phyloP scores from a whole-genome alignment of 1,140 invertebrate species.

The Oncopeltus fasciatus region DNA sequence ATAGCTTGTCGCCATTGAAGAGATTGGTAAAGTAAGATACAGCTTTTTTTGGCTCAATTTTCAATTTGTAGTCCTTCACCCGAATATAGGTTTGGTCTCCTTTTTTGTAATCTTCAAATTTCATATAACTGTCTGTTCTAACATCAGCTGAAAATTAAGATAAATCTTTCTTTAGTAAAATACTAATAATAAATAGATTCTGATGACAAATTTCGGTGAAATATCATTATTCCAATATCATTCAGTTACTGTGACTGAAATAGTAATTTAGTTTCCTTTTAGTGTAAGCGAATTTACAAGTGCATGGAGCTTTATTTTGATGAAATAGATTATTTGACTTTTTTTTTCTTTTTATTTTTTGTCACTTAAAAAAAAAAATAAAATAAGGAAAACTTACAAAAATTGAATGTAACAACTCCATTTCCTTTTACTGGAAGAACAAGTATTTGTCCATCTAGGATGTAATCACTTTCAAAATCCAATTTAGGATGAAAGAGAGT shows the following conservation, averaged over 20 bases:
- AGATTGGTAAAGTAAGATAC: slow-evolving; percentile 23
- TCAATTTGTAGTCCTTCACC: slow-evolving; percentile 18
- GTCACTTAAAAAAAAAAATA: too few species aligned
- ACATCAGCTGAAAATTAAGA: slow-evolving; percentile 23
- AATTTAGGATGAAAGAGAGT: not conserved
- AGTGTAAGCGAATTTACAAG: not conserved
- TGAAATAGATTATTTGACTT: too few species aligned
- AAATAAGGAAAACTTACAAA: slow-evolving; percentile 19
- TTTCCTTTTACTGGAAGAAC: slow-evolving; percentile 20
- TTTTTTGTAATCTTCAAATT: slow-evolving; percentile 13
- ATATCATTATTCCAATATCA: too few species aligned
- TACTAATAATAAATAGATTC: too few species aligned
- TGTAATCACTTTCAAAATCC: slow-evolving; percentile 18
- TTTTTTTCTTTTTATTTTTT: too few species aligned
- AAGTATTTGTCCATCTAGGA: slow-evolving; percentile 21
- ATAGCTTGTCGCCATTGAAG: slow-evolving; percentile 23
- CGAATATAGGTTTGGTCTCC: slow-evolving; percentile 15
- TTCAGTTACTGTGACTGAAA: too few species aligned
- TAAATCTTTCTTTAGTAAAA: too few species aligned
- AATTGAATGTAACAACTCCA: slow-evolving; percentile 17
- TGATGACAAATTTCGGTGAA: too few species aligned
- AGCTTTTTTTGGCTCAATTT: slow-evolving; percentile 16
- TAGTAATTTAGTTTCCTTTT: not conserved
- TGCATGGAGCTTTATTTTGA: too few species aligned
- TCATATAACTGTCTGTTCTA: slow-evolving; percentile 2